A percentile compares a stretch with the other conserved stretches of the same genome.
These are phyloP conservation scores for Phytoseiulus persimilis DNA, from an alignment of 2,888 invertebrate genomes.

Conservation along the genomic window DNA sequence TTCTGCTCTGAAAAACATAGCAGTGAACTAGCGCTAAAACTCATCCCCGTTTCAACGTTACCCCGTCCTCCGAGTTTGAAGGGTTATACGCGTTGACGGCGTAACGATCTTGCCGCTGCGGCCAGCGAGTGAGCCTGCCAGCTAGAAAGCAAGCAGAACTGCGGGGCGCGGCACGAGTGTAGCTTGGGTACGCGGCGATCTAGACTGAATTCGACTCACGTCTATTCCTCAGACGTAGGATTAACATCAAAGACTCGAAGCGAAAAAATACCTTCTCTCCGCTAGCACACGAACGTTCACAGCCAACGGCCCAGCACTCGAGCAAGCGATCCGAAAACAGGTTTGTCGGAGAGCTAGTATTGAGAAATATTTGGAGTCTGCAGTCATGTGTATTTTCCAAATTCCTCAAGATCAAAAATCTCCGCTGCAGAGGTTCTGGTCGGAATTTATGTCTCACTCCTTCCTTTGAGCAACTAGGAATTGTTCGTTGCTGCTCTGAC, in stretches of 20 bases:
- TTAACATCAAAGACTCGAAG: not conserved
- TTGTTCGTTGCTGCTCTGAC: no score
- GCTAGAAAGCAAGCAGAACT: not conserved
- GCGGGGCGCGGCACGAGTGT: not conserved
- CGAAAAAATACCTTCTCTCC: not conserved
- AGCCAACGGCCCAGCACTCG: not conserved
- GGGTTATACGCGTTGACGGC: not conserved
- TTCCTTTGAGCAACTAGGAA: no score
- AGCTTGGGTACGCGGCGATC: not conserved
- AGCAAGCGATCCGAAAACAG: not conserved
- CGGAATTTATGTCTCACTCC: no score
- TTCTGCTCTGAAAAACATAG: no score
- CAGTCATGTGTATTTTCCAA: no score
- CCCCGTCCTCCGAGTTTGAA: not conserved
- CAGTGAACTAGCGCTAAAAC: not conserved
- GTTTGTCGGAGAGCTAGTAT: not conserved
- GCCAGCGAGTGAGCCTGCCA: no score
- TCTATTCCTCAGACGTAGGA: not conserved
- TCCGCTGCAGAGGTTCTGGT: no score
- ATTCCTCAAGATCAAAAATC: no score
- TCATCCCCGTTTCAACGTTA: not conserved
- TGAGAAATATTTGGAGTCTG: no score
- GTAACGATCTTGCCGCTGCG: not conserved
- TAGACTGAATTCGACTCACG: not conserved
- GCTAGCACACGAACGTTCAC: not conserved